phyloP scores from a whole-genome alignment of 2,888 invertebrate genomes.

The Nasonovia ribisnigri region DNA sequence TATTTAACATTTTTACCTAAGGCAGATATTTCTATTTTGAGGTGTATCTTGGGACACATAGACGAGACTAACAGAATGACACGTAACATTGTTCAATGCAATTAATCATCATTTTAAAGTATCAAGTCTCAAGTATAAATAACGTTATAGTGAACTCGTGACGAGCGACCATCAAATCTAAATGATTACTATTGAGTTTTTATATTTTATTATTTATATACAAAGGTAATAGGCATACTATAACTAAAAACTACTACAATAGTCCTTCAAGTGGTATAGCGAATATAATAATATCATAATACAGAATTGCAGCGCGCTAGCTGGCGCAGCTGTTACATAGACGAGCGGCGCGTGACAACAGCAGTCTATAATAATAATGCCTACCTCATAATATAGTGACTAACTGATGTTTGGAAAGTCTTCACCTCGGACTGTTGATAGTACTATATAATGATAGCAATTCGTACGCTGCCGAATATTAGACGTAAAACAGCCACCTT shows the following conservation, averaged over 20 bases:
- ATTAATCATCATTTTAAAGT: not conserved
- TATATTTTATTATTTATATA: not conserved
- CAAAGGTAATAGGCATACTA: not conserved
- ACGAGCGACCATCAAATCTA: not conserved
- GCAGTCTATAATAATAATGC: not conserved
- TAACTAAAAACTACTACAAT: not conserved
- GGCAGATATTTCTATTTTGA: not conserved
- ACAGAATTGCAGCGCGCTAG: not conserved
- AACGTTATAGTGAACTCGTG: not conserved
- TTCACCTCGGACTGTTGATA: constrained; percentile 22
- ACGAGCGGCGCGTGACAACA: not conserved
- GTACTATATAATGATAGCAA: not conserved
- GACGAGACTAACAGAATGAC: not conserved
- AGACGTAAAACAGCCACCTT: not conserved
- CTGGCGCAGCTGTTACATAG: not conserved
- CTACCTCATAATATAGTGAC: not conserved
- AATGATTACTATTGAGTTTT: not conserved
- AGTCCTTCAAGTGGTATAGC: not conserved
- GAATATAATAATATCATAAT: not conserved
- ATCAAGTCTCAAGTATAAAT: not conserved
- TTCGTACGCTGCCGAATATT: not conserved
- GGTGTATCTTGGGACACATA: not conserved
- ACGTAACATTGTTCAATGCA: not conserved
- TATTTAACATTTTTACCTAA: not conserved
- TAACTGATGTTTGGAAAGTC: constrained; percentile 15